Evolutionary conservation across 2,797 vertebrate species (phyloP).

Genomic region (Sebastes vulpes): DNA sequence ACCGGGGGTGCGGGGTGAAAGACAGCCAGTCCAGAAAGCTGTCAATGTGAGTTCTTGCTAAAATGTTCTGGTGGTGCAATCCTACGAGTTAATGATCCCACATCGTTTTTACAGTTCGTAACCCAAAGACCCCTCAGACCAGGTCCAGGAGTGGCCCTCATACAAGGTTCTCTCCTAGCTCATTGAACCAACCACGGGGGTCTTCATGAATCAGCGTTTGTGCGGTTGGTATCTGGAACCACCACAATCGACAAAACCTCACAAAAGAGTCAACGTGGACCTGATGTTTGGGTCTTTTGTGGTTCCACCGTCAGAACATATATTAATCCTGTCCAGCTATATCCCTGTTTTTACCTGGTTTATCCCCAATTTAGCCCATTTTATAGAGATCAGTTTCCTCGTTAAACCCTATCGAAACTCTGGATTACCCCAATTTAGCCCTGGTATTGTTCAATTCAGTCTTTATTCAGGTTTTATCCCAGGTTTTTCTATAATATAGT

Average conservation of each 20-base stretch:
- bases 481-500: too few species aligned
- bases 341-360: not conserved
- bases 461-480: not conserved
- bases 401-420: not conserved
- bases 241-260: not conserved
- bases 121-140: not conserved
- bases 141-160: not conserved
- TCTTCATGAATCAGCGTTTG: not conserved
- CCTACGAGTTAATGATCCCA: not conserved
- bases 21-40: slow-evolving; percentile 90
- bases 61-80: not conserved
- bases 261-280: not conserved
- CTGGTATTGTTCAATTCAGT: not conserved
- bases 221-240: not conserved
- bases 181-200: not conserved
- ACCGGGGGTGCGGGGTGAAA: slow-evolving; percentile 88
- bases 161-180: not conserved
- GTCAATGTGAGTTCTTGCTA: slow-evolving; percentile 83
- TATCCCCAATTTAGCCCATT: not conserved
- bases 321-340: not conserved
- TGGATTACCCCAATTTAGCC: not conserved
- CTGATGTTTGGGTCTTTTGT: not conserved
- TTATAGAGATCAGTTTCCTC: not conserved
- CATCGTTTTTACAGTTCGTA: not conserved
- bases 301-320: not conserved